Conservation (phyloP, 2,888 invertebrate species). For the Caenorhabditis sp. region DNA sequence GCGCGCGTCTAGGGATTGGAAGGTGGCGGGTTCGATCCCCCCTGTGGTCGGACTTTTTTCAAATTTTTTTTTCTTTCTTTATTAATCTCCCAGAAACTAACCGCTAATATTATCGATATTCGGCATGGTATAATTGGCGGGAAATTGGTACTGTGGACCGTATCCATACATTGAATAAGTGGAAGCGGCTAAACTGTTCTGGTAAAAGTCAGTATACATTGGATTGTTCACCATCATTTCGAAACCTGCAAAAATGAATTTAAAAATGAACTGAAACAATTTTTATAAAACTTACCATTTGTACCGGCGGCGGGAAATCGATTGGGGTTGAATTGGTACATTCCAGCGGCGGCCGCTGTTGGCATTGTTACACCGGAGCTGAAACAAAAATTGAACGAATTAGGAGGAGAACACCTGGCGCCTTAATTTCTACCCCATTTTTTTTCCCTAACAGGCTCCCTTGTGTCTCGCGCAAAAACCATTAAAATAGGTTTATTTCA, state of each 20-base stretch:
- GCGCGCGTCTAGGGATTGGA: too few species aligned
- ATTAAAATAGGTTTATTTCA: too few species aligned
- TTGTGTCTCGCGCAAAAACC: not conserved
- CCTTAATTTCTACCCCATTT: not conserved
- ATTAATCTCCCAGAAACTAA: too few species aligned
- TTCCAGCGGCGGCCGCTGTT: not conserved
- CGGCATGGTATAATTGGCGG: constrained; percentile 11
- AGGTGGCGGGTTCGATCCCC: too few species aligned
- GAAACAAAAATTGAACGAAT: not conserved
- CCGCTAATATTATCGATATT: constrained; percentile 6
- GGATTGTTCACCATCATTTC: constrained; percentile 49
- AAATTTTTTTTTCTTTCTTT: too few species aligned
- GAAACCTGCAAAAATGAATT: constrained; percentile 34
- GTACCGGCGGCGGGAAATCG: not conserved
- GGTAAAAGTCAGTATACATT: constrained; percentile 42
- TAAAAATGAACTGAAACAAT: too few species aligned
- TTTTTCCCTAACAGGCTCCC: not conserved
- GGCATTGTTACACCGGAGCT: constrained; percentile 1
- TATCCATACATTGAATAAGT: constrained; percentile 21
- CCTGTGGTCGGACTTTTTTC: too few species aligned
- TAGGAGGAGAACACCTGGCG: not conserved
- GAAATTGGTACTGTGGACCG: constrained; percentile 35
- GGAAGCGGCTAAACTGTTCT: constrained; percentile 18
- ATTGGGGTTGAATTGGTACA: constrained; percentile 12
- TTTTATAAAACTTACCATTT: not conserved